Conservation (phyloP, 1,140 invertebrate genomes). For the Listronotus oregonensis region DNA sequence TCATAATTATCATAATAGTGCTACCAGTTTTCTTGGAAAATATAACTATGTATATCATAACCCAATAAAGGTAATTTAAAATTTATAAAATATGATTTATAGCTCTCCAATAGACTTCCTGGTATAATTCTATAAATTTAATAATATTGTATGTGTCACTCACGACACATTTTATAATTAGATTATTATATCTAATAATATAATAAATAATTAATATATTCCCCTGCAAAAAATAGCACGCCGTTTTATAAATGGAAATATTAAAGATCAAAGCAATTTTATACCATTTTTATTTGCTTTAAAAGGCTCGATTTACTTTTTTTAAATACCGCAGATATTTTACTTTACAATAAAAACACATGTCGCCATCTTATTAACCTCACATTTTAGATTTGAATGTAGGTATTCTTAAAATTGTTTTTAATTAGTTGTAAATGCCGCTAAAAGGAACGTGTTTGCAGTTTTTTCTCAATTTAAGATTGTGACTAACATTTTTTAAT, state of each 20-base stretch:
- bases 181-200: background rate
- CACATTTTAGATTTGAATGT: too few relatives aligned
- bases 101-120: background rate
- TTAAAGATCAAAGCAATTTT: background rate
- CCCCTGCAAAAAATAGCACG: background rate
- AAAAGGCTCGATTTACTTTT: too few relatives aligned
- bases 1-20: conserved; percentile 17
- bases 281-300: too few relatives aligned
- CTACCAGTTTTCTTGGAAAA: conserved; percentile 7
- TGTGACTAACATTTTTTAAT: too few relatives aligned
- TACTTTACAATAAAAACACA: too few relatives aligned
- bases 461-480: too few relatives aligned
- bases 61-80: conserved; percentile 3
- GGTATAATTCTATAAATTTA: background rate
- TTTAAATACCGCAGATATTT: too few relatives aligned
- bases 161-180: conserved; percentile 5
- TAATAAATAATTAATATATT: conserved; percentile 10
- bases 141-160: conserved; percentile 11
- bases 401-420: too few relatives aligned
- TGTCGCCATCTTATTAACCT: too few relatives aligned
- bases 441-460: too few relatives aligned
- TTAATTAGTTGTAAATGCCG: too few relatives aligned
- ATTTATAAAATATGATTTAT: conserved; percentile 10
- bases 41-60: too few relatives aligned
- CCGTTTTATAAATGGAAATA: conserved; percentile 1